A percentile compares a stretch with the other conserved stretches of the same genome.
Evolutionary conservation across 2,113 vertebrate species (phyloP).

Genomic region (Chroicocephalus ridibundus): DNA sequence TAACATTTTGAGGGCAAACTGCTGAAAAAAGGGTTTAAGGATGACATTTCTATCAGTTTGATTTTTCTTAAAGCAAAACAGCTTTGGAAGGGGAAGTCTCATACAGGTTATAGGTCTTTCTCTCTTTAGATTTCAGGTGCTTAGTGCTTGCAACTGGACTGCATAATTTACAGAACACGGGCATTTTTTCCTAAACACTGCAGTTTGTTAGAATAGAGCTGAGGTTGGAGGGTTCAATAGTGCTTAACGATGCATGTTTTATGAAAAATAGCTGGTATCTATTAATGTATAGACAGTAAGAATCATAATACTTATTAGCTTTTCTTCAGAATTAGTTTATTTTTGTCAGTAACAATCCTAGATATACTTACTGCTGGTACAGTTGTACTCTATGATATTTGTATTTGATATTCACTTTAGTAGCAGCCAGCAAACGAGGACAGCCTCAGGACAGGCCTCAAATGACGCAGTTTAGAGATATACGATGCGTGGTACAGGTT

Average conservation of each 20-base stretch:
- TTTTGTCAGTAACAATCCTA: slow-evolving; percentile 89
- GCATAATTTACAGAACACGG: slow-evolving; percentile 72
- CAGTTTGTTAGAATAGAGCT: slow-evolving; percentile 81
- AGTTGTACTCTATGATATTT: slow-evolving; percentile 91
- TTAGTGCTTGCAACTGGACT: slow-evolving; percentile 81
- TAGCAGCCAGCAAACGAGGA: slow-evolving; percentile 74
- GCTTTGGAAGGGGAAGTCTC: slow-evolving; percentile 75
- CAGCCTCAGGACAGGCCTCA: slow-evolving; percentile 86
- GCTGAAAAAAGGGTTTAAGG: slow-evolving; percentile 75
- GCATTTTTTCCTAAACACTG: slow-evolving; percentile 83
- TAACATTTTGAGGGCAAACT: slow-evolving; percentile 76
- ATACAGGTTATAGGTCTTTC: slow-evolving; percentile 76
- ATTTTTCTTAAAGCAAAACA: slow-evolving; percentile 58
- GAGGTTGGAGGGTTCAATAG: slow-evolving; percentile 83
- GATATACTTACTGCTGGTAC: slow-evolving; percentile 98
- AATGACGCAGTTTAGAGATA: slow-evolving; percentile 41
- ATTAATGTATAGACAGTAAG: slow-evolving; percentile 92
- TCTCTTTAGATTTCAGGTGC: slow-evolving; percentile 74
- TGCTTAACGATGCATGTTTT: slow-evolving; percentile 88
- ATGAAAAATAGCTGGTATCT: slow-evolving; percentile 98
- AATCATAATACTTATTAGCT: slow-evolving; percentile 86
- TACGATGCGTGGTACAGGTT: slow-evolving; percentile 74
- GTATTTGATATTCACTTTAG: slow-evolving; percentile 82
- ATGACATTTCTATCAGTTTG: slow-evolving; percentile 65
- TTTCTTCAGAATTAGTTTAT: slow-evolving; percentile 87